A percentile compares a stretch with the other conserved stretches of the same genome.
These are phyloP conservation scores for Cephalophus harveyi DNA, from an alignment of 2,113 vertebrate species.

Conservation along the genomic window DNA sequence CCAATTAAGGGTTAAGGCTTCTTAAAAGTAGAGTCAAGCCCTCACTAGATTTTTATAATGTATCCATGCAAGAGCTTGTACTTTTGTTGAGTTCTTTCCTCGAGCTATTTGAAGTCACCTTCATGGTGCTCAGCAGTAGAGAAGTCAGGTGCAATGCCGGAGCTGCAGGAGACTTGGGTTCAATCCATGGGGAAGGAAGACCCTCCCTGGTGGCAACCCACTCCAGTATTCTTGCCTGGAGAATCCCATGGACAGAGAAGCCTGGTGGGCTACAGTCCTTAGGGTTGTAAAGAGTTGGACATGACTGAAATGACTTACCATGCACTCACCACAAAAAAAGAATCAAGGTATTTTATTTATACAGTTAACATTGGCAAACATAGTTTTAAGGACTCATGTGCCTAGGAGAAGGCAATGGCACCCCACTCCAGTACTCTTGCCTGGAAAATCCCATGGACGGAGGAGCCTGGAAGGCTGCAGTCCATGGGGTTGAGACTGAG, in stretches of 20 bases:
- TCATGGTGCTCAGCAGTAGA: background rate
- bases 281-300: background rate
- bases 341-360: background rate
- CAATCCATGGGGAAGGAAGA: background rate
- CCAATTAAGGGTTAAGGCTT: background rate
- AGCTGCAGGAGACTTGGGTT: background rate
- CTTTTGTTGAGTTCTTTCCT: background rate
- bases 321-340: background rate
- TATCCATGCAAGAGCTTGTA: background rate
- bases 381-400: background rate
- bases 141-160: background rate
- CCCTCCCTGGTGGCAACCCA: accelerated
- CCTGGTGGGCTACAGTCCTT: background rate
- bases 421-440: too few species aligned
- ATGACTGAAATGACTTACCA: background rate
- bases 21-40: background rate
- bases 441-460: too few species aligned
- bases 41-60: background rate
- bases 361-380: background rate
- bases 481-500: too few species aligned
- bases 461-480: too few species aligned
- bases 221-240: background rate
- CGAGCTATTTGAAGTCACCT: background rate
- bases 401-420: too few species aligned
- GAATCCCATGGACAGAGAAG: background rate